Base-by-base conservation (phyloP, 2,113 vertebrate species). In the Sarotherodon lohbergeri region DNA sequence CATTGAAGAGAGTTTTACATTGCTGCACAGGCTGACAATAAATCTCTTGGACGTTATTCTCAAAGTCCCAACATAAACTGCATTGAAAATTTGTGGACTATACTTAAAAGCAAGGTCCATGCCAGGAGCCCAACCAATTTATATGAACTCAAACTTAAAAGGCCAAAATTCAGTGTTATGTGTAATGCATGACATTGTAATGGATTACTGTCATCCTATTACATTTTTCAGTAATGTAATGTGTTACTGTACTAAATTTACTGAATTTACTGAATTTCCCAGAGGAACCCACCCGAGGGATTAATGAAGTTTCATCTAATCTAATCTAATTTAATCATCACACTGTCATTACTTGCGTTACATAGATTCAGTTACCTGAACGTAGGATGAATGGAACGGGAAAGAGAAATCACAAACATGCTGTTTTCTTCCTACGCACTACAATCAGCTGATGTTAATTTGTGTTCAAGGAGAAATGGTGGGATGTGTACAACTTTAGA, bases 101-200 rank as follows among this genome's bases (percentile, higher is more conserved):
- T 71, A 9, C n/a, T 0, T 71, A 43, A 71, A 71, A 71, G 66
- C 39, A 16, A 3, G 66, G 12, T 43, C 66, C 43, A n/a, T 71
- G 66, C n/a, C n/a, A 43, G 66, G 0, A 43, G 43, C 36, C 0
- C 36, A 16, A 24, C 66, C 66, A 71, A 43, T 71, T 16, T 0
- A 43, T 43, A 71, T 24, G 4, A 71, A 71, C 66, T 71, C 34
- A 68, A 39, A 68, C 63, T 22, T 68, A 68, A 68, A 68, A 68
- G 36, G n/a, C 63, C 34, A 11, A 39, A 39, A 68, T 39, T 68
- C 34, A 39, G 19, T 19, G 61, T 68, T 68, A 22, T 4, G 3
- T 68, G 36, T 0, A 14, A 24, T 41, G 63, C 63, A 68, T 68
- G 9, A 36, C 32, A n/a, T 36, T 36, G 59, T 11, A 63, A 63